Evolutionary conservation across 2,113 vertebrate species (phyloP).

Genomic region (Halcyon malimbica): DNA sequence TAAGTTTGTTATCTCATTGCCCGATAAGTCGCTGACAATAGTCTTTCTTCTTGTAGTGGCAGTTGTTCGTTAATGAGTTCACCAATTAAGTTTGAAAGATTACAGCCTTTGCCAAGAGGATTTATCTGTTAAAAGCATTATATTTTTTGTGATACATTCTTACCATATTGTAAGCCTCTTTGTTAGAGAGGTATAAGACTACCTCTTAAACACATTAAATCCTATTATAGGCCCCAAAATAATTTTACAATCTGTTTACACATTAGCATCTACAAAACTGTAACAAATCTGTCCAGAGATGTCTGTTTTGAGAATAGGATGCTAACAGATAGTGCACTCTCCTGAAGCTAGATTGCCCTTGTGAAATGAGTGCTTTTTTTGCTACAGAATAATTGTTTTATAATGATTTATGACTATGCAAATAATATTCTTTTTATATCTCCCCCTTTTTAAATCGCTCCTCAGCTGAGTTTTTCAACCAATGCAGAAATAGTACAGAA

Average conservation of each 20-base stretch:
- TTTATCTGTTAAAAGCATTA: conserved; percentile 75
- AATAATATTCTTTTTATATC: conserved; percentile 66
- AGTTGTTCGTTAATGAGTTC: conserved; percentile 76
- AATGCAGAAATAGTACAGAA: conserved; percentile 35
- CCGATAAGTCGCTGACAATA: conserved; percentile 72
- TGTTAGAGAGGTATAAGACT: conserved; percentile 63
- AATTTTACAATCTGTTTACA: conserved; percentile 59
- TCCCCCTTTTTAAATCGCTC: conserved; percentile 56
- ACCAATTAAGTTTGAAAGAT: conserved; percentile 76
- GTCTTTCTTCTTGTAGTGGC: conserved; percentile 70
- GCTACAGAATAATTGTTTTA: conserved; percentile 65
- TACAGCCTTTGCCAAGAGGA: conserved; percentile 72
- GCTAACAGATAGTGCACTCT: conserved; percentile 38
- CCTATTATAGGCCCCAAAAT: conserved; percentile 38
- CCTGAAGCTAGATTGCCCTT: conserved; percentile 52
- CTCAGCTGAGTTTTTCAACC: conserved; percentile 47
- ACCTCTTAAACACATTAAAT: conserved; percentile 66
- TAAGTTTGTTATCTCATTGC: conserved; percentile 76
- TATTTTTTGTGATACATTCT: conserved; percentile 69
- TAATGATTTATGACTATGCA: conserved; percentile 66
- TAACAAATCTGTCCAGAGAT: conserved; percentile 50
- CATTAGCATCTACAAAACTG: conserved; percentile 56
- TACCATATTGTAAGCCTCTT: conserved; percentile 65
- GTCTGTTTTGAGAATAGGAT: conserved; percentile 59
- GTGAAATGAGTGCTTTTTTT: conserved; percentile 60